Evolutionary conservation across 2,797 vertebrate genomes (phyloP).

Genomic region (Hafferia zeledoni): DNA sequence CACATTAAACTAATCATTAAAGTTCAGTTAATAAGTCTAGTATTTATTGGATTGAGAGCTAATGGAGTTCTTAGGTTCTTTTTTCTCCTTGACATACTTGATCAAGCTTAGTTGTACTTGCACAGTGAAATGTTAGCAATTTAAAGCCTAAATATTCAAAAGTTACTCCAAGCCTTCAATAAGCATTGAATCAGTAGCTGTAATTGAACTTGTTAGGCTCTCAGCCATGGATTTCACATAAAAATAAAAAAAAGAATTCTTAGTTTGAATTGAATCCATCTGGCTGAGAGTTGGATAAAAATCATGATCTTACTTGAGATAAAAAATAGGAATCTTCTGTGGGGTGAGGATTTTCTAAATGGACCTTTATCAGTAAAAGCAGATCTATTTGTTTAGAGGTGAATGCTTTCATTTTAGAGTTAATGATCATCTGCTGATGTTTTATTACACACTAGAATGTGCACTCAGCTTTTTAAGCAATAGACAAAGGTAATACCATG

Average conservation of each 20-base stretch:
- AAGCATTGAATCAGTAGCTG: background rate
- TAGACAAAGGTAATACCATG: background rate
- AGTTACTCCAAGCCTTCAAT: background rate
- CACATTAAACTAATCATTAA: background rate
- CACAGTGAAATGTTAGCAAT: background rate
- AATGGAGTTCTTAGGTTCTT: background rate
- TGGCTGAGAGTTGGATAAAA: background rate
- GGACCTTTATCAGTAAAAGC: background rate
- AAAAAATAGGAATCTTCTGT: background rate
- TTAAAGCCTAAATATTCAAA: background rate
- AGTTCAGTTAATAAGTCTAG: background rate
- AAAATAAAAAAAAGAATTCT: background rate
- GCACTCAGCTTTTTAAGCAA: background rate
- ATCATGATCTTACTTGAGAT: background rate
- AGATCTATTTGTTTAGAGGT: background rate
- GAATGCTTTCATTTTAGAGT: background rate
- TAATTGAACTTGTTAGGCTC: background rate
- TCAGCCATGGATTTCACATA: background rate
- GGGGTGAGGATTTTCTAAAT: background rate
- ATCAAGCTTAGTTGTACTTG: background rate
- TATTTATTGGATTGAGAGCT: background rate
- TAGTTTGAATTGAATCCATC: background rate
- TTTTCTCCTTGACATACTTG: background rate
- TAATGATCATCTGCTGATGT: background rate
- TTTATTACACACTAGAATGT: background rate